These are phyloP conservation scores for Neotragus pygmaeus DNA, from an alignment of 2,113 vertebrate species.

Conservation along the genomic window DNA sequence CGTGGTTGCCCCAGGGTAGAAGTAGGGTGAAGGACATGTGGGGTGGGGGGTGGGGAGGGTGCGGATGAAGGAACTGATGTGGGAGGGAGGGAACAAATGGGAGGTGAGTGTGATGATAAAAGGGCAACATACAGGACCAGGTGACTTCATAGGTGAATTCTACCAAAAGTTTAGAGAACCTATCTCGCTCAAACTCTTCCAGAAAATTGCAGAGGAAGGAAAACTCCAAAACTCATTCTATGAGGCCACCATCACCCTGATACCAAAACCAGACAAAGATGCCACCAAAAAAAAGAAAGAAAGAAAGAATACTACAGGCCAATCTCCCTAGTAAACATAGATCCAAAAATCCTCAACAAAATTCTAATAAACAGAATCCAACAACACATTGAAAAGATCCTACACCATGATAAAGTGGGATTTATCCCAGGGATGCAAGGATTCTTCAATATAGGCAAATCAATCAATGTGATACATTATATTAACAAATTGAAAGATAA, in stretches of 20 bases:
- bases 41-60: neutral
- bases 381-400: neutral
- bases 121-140: neutral
- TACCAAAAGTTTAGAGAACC: neutral
- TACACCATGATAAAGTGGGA: neutral
- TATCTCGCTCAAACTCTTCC: neutral
- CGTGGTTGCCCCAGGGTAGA: accelerated
- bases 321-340: neutral
- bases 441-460: neutral
- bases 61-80: neutral
- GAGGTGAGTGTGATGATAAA: neutral
- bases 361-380: neutral
- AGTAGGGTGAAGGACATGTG: accelerated
- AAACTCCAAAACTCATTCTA: neutral
- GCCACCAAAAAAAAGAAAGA: neutral
- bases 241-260: neutral
- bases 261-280: neutral
- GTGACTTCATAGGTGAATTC: neutral
- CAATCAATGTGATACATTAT: neutral
- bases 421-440: neutral
- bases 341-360: neutral
- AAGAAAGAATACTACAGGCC: neutral
- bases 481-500: neutral
- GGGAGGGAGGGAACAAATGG: accelerated
- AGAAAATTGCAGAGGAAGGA: neutral